Base-by-base conservation (phyloP, 2,113 vertebrate species). In the Oceanites oceanicus region DNA sequence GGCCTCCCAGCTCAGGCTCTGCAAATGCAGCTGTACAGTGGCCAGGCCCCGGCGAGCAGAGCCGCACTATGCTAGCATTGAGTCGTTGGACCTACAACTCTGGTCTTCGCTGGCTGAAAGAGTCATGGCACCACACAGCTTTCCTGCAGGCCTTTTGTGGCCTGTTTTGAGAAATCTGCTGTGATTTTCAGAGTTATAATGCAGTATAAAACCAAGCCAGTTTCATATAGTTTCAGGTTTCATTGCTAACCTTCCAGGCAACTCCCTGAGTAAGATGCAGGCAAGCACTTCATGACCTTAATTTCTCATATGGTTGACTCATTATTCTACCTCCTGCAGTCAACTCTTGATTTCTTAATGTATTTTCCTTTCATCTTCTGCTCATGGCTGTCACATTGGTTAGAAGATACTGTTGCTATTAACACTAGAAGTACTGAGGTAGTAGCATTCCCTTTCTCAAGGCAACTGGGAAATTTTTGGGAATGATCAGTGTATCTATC, bases 281-380 rank as follows among this genome's bases (percentile, higher is more conserved):
- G 30, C 73, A 95, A 75, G 21, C 5, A 61, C 56, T 91, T 90
- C 59, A 77, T 86, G 56, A 87, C 70, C 56, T 62, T 74, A 47
- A 88, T 84, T 93, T 91, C 70, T 76, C 59, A 77, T 77, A 45
- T 30, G 32, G 36, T 61, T 97, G 84, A 95, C 25, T 97, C 95
- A 91, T 82, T 91, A 78, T 95, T 80, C n/a, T 82, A 63, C 67
- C 71, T 95, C 67, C 63, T 91, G 40, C n/a, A 88, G 87, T 87
- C 75, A 79, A 7, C 16, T 81, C 80, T 89, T 84, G 56, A 92
- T 91, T 97, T 96, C 92, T 80, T 95, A 63, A 82, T 66, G 16
- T 42, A 59, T 87, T 93, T 92, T 93, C 47, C 91, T 94, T 92
- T 92, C 67, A 82, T 91, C 84, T 87, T 81, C 40, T 79, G 12